These are phyloP conservation scores for Pseudomyrmex sp. DNA, from an alignment of 1,140 invertebrate species.

Conservation along the genomic window DNA sequence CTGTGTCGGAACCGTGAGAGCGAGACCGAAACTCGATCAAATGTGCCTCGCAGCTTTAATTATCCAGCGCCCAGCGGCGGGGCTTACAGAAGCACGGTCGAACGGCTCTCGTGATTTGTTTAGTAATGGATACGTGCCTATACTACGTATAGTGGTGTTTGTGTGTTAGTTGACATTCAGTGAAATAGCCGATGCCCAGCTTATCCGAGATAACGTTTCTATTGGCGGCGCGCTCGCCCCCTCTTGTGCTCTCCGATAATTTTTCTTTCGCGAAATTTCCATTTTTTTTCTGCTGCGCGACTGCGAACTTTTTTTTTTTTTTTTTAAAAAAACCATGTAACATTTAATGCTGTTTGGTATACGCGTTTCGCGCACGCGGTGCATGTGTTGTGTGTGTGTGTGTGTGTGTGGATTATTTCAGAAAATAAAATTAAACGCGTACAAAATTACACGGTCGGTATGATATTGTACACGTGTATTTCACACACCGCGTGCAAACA, in stretches of 20 bases:
- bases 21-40: conserved; percentile 71
- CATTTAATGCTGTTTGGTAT: no score
- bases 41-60: conserved; percentile 78
- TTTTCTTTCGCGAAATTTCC: conserved; percentile 4
- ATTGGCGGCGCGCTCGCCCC: background rate
- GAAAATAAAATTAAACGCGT: background rate
- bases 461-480: background rate
- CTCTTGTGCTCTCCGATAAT: background rate
- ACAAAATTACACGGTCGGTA: background rate
- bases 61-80: conserved; percentile 68
- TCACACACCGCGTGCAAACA: conserved; percentile 39
- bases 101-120: conserved; percentile 60
- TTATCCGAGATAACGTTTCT: conserved; percentile 38
- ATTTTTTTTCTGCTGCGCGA: background rate
- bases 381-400: no score
- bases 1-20: conserved; percentile 53
- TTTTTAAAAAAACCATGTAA: no score
- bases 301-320: no score
- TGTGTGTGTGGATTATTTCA: background rate
- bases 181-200: conserved; percentile 47
- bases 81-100: conserved; percentile 64
- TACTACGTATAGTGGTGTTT: conserved; percentile 25
- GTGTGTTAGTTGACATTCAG: conserved; percentile 56
- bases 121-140: conserved; percentile 52
- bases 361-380: no score